Base-by-base conservation (phyloP, 2,888 invertebrate species). In the Chouioia cunea region DNA sequence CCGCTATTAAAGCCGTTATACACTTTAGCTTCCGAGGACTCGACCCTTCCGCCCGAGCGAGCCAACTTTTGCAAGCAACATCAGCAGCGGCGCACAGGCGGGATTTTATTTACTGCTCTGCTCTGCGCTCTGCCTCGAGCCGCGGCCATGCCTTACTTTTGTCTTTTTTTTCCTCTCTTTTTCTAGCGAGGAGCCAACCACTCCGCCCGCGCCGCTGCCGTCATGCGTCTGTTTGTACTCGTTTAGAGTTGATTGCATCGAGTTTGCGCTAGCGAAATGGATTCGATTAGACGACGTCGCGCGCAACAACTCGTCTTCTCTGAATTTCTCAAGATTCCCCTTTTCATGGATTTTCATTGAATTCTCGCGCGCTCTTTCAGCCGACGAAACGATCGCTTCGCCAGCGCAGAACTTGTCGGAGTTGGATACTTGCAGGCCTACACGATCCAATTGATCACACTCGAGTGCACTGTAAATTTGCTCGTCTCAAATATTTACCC, bases 1-100 rank as follows among this genome's bases (percentile, higher is more conserved):
- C 81, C 80, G 81, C 81, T 81, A 82, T 83, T 84, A 83, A 81
- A 82, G 79, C 80, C 79, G 80, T 82, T 80, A 81, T 77, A 80
- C 79, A 77, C 79, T 80, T 81, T 76, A 79, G 77, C 75, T 80
- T 79, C 69, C 75, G 77, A 75, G 72, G 36, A 36, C 36, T 36
- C 76, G 63, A 64, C 76, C 76, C 77, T 79, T 78, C 75, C 79
- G 76, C 75, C 74, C 46, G 65, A 36, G 36, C 36, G 36, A 36
- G 36, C 36, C 36, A 36, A 10, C 57, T 68, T 58, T 58, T 73
- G 73, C 76, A 77, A 77, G 75, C 75, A 71, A 76, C 75, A 74
- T 74, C 66, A 71, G 70, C 75, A 44, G 14, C 36, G n/a, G 48
- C 18, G 4, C 22, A 4, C 1, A 18, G 36, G 18, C 4, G 23